Evolutionary conservation across 2,797 vertebrate species (phyloP).

Genomic region (Alectoris magna): DNA sequence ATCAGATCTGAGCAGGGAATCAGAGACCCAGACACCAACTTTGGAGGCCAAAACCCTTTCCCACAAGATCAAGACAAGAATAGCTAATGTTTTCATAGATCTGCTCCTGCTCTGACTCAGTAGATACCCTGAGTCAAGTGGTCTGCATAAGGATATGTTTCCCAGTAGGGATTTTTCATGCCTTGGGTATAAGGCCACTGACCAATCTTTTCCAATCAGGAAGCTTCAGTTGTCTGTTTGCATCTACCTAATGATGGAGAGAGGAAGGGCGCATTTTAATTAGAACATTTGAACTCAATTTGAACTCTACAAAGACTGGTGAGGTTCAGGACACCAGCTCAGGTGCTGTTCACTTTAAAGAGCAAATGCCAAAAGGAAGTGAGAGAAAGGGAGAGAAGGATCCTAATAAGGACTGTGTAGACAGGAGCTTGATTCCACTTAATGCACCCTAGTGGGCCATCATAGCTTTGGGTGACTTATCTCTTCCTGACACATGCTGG

Average conservation of each 20-base stretch:
- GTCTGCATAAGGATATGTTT: not conserved
- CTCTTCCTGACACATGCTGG: slow-evolving; percentile 71
- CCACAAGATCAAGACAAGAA: not conserved
- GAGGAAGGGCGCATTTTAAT: slow-evolving; percentile 69
- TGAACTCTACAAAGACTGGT: slow-evolving; percentile 60
- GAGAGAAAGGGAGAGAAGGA: slow-evolving; percentile 23
- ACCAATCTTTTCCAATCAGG: slow-evolving; percentile 64
- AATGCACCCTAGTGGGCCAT: slow-evolving; percentile 66
- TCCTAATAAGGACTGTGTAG: slow-evolving; percentile 59
- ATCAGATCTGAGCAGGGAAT: not conserved
- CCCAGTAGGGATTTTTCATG: slow-evolving; percentile 37
- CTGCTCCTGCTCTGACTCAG: not conserved
- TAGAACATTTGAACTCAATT: slow-evolving; percentile 48
- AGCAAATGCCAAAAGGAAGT: slow-evolving; percentile 62
- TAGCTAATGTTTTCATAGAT: not conserved
- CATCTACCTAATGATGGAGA: slow-evolving; percentile 53
- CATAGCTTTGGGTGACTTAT: slow-evolving; percentile 63
- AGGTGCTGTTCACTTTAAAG: slow-evolving; percentile 62
- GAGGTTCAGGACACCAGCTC: slow-evolving; percentile 21
- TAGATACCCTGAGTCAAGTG: not conserved
- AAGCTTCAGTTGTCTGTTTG: slow-evolving; percentile 64
- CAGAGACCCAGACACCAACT: not conserved
- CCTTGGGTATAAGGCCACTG: slow-evolving; percentile 54
- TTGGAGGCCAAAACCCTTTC: not conserved
- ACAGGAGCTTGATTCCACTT: slow-evolving; percentile 22